These are phyloP conservation scores for Eupithecia insigniata DNA, from an alignment of 2,888 invertebrate genomes.

Conservation along the genomic window DNA sequence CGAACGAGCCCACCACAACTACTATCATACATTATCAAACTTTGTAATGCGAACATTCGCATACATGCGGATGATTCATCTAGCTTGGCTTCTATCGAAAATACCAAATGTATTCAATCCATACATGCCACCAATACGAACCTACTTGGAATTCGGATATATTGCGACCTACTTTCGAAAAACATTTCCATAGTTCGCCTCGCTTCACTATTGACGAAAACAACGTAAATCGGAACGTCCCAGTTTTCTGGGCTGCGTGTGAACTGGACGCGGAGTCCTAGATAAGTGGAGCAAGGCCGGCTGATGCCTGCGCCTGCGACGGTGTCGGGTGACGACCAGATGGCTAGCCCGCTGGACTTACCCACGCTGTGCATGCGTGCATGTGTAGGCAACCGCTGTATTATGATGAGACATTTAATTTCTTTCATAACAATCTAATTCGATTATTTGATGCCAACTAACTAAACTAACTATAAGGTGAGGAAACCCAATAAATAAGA, in stretches of 20 bases:
- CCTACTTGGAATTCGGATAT: not conserved
- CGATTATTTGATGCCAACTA: not conserved
- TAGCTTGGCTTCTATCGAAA: constrained; percentile 5
- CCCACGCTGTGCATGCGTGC: constrained; percentile 8
- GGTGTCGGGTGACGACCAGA: constrained; percentile 53
- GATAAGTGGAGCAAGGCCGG: constrained; percentile 31
- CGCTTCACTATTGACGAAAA: constrained; percentile 12
- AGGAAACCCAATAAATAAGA: not conserved
- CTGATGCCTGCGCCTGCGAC: constrained; percentile 32
- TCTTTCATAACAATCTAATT: not conserved
- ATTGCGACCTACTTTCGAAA: constrained; percentile 15
- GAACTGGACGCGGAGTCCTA: constrained; percentile 19
- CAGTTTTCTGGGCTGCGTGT: constrained; percentile 6
- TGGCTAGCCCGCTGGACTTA: constrained; percentile 31
- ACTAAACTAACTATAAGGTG: too few relatives aligned
- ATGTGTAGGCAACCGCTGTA: not conserved
- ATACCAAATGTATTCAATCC: constrained; percentile 6
- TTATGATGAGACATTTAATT: not conserved
- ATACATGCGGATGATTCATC: constrained; percentile 21
- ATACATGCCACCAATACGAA: not conserved
- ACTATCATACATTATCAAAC: constrained; percentile 20
- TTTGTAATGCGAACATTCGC: constrained; percentile 13
- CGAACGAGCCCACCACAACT: constrained; percentile 8
- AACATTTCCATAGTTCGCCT: constrained; percentile 8
- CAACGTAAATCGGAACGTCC: constrained; percentile 15